Base-by-base conservation (phyloP, 1,140 invertebrate genomes). In the Oryzaephilus surinamensis region DNA sequence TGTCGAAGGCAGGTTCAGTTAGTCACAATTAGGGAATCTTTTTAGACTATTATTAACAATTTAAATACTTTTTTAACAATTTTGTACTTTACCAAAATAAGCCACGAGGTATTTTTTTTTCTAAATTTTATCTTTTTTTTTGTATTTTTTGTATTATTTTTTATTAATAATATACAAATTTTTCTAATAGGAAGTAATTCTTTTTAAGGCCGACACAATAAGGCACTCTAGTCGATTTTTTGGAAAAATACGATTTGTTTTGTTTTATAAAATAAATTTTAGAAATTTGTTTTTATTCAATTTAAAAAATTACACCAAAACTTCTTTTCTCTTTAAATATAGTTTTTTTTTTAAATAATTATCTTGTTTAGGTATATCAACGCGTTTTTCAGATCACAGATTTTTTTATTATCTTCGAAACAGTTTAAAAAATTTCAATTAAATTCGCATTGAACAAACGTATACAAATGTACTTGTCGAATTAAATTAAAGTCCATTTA, bases 201-300 rank as follows among this genome's bases (percentile, higher is more conserved):
- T 54, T 35, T 50, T 52, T 60, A 60, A 60, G 57, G 57, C 57
- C 57, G 57, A 60, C 55, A n/a, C n/a, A 44, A 48, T 60, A 60
- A 60, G 57, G 57, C 57, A 60, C 57, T 53, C 47, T 40, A 51
- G 57, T 60, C 57, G 48, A 48, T 36, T 49, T 50, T 50, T 55
- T 54, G 52, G 50, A 60, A 58, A 60, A 57, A 54, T 54, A 52
- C 39, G 40, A 36, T 45, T 51, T 41, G 32, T 50, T 50, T 46
- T 26, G 40, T n/a, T n/a, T n/a, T n/a, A 43, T 41, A 55, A 55
- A 51, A 50, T 51, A 52, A 56, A 34, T 37, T 29, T 39, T 24
- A 41, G 21, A 49, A n/a, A n/a, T n/a, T n/a, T n/a, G n/a, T n/a
- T n/a, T n/a, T n/a, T n/a, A n/a, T n/a, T n/a, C n/a, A n/a, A n/a